Conservation (phyloP, 2,888 invertebrate species). For the Athetis lepigone region DNA sequence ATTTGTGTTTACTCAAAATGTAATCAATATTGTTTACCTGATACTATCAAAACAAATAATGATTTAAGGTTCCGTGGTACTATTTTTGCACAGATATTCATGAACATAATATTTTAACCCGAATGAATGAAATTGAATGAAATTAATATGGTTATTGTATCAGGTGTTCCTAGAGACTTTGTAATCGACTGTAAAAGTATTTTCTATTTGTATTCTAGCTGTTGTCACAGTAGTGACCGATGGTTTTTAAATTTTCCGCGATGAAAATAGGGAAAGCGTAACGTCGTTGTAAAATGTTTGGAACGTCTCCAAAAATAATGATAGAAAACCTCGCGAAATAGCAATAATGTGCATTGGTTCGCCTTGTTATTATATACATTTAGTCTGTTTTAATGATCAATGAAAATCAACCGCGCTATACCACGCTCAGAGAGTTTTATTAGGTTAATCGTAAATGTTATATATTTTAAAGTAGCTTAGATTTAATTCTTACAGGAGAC, state of each 20-base stretch:
- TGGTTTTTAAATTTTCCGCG: constrained; percentile 89
- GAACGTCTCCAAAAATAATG: constrained; percentile 86
- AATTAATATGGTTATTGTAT: constrained; percentile 35
- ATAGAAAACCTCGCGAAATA: constrained; percentile 83
- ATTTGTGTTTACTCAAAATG: constrained; percentile 62
- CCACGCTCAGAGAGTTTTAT: constrained; percentile 37
- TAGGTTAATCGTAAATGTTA: constrained; percentile 39
- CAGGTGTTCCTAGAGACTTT: constrained; percentile 71
- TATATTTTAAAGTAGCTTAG: constrained; percentile 26
- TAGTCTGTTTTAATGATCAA: constrained; percentile 59
- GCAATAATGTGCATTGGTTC: constrained; percentile 78
- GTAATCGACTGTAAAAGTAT: constrained; percentile 88
- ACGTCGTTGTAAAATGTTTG: constrained; percentile 87
- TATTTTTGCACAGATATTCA: constrained; percentile 8
- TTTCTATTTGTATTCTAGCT: constrained; percentile 87
- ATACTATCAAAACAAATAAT: constrained; percentile 24
- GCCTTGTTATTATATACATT: constrained; percentile 64
- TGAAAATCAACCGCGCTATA: constrained; percentile 53
- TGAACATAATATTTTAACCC: background rate
- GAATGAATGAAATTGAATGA: background rate
- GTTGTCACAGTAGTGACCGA: constrained; percentile 89
- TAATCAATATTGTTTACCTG: constrained; percentile 54
- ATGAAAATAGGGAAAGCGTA: constrained; percentile 90
- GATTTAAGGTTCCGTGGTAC: constrained; percentile 1
- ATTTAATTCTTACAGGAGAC: constrained; percentile 19